Conservation (phyloP, 2,797 vertebrate genomes). For the Limnodromus scolopaceus region DNA sequence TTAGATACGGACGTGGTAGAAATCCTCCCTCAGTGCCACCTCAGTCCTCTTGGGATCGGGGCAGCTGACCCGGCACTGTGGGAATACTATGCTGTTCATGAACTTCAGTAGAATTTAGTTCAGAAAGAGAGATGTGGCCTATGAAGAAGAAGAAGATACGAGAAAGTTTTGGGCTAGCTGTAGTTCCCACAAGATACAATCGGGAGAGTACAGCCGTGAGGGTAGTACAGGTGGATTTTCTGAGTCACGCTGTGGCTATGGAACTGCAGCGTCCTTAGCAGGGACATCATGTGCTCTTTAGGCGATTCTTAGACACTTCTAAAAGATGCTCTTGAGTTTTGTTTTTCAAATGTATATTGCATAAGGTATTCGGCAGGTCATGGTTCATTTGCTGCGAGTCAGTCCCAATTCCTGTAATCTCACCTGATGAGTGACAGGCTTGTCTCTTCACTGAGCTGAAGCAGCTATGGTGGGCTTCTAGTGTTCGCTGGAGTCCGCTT, state of each 20-base stretch:
- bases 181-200: background rate
- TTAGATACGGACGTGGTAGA: background rate
- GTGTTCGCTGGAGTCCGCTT: background rate
- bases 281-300: fast-evolving
- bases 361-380: background rate
- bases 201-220: background rate
- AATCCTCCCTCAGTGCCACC: background rate
- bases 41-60: background rate
- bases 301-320: background rate
- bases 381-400: background rate
- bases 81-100: background rate
- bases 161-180: background rate
- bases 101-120: background rate
- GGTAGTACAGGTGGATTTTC: background rate
- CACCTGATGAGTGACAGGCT: background rate
- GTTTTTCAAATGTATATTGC: background rate
- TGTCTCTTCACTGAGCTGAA: background rate
- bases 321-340: background rate
- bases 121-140: background rate
- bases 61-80: background rate
- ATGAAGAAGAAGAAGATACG: background rate
- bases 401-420: background rate
- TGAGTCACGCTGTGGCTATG: fast-evolving
- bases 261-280: background rate
- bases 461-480: background rate